Evolutionary conservation across 2,113 vertebrate species (phyloP), one percentile per base, ranked within the genome.

Genomic region (Bombycilla garrulus): DNA sequence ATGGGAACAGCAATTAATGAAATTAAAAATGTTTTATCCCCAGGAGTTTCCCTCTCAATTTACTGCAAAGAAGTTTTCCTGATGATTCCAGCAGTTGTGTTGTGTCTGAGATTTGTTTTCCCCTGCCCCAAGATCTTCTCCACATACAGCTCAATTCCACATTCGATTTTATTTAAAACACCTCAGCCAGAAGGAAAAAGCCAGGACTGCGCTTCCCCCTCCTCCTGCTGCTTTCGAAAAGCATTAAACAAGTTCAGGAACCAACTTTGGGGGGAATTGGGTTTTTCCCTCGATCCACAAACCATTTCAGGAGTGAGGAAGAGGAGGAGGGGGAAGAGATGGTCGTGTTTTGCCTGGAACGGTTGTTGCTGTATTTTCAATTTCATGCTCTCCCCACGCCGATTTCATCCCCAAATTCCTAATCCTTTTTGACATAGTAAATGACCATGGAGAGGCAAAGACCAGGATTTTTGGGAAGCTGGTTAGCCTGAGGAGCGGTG

Each of bases 391-490:
- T 85, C 66, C 42, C 3, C 2, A 40, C 0, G 0, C 81, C 3
- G 15, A 44, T 92, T 91, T 82, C 3, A n/a, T 88, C 67, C 62
- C 62, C 66, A 18, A 45, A 83, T 48, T 92, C 77, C 80, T 92
- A 44, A 96, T 92, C 51, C 64, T 44, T 82, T 92, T 70, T 66
- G 92, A 86, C 64, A 18, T 22, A 65, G 82, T 69, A 83, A 94
- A 95, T 81, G 64, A 83, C 71, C n/a, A 5, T 71, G 76, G 56
- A 74, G 80, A 90, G 71, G 60, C 29, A 70, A 88, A 83, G 62
- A 28, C 12, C 0, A 1, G 57, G 60, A 61, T 78, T 65, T 91
- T 91, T 1, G 4, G 38, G 79, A 64, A 47, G 56, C 62, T 54
- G 40, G 28, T 86, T 80, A 88, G 58, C 67, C 57, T 69, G 51